phyloP scores from a whole-genome alignment of 2,888 invertebrate species.

The Amorpha juglandis region DNA sequence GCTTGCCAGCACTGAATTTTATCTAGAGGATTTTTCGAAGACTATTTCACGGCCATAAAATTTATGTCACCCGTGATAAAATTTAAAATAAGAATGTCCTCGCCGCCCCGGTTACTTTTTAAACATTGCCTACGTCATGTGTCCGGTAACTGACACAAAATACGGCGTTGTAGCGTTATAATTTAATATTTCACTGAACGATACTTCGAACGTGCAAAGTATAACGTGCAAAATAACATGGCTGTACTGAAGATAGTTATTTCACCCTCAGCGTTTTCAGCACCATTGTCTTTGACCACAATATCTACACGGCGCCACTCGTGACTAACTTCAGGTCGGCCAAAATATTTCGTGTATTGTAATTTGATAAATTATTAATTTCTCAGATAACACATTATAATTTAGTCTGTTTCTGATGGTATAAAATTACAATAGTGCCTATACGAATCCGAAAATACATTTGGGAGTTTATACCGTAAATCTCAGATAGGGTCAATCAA shows the following conservation, averaged over 20 bases:
- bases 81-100: constrained; percentile 61
- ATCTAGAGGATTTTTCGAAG: constrained; percentile 60
- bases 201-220: not conserved
- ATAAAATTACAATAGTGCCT: constrained; percentile 8
- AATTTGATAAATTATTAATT: not conserved
- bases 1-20: constrained; percentile 65
- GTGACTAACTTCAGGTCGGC: too few relatives aligned
- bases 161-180: not conserved
- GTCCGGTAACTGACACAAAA: constrained; percentile 5
- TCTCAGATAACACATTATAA: not conserved
- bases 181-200: not conserved
- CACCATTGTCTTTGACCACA: too few relatives aligned
- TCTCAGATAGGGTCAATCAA: constrained; percentile 4
- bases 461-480: not conserved
- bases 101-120: constrained; percentile 41
- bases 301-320: too few relatives aligned
- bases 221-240: not conserved
- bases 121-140: constrained; percentile 29
- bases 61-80: constrained; percentile 61
- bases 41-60: constrained; percentile 67
- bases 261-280: too few relatives aligned
- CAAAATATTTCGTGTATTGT: too few relatives aligned
- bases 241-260: too few relatives aligned
- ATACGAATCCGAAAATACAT: constrained; percentile 5
- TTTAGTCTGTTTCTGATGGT: not conserved